Base-by-base conservation (phyloP, 2,888 invertebrate genomes). In the Cybosia mesomella region DNA sequence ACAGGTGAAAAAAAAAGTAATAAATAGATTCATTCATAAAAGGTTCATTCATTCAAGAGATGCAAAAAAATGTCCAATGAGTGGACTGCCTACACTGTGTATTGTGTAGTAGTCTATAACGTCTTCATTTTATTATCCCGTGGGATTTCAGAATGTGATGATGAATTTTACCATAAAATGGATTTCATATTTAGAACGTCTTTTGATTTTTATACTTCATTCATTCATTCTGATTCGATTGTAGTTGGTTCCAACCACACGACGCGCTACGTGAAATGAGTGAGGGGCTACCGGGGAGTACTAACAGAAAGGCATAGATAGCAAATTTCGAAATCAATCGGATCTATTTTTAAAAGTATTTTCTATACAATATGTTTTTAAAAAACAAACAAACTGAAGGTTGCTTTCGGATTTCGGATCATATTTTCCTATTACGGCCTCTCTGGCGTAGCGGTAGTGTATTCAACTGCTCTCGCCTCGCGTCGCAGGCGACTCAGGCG, bases 51-150 rank as follows among this genome's bases (percentile, higher is more conserved):
- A 91, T 87, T 88, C 87, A 87, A 76, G 64, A 77, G 82, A 78
- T 82, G 87, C 87, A 89, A 90, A 93, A 28, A 76, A 83, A 72
- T 83, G 75, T 74, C 81, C 84, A 82, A 67, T 78, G 77, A 79
- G 81, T 83, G 82, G 75, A 76, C 75, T 77, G 79, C 81, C 78
- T 82, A 74, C 75, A 77, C 72, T 74, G 65, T 43, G 54, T 78
- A 86, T 89, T 91, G 87, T 91, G 70, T 86, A 86, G 87, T 84
- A 89, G 89, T 91, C 85, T 91, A 88, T 90, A 87, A 92, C 85
- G 88, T 87, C 92, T 93, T 91, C 89, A 93, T 93, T 89, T 86
- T 84, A 81, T 82, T 81, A 87, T 87, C 92, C 88, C 93, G 89
- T 93, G 94, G 91, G 94, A 94, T 85, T 88, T 80, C 67, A 70